A percentile compares a stretch with the other conserved stretches of the same genome.
Conservation (phyloP, 1,140 invertebrate species). For the Drosophila funebris region DNA sequence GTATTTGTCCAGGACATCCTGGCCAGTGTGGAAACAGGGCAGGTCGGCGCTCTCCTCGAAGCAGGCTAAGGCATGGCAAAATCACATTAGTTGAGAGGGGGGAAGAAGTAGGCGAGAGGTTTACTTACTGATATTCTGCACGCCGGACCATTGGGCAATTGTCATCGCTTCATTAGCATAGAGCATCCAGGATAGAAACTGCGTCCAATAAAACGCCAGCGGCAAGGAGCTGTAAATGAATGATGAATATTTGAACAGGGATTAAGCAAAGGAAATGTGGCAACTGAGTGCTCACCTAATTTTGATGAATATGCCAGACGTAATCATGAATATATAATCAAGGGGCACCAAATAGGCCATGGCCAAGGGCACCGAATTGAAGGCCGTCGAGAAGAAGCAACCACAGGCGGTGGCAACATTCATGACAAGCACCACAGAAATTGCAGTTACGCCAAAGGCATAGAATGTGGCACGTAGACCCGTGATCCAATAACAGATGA, state of each 20-base stretch:
- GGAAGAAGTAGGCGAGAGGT: background rate
- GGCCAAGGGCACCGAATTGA: conserved; percentile 90
- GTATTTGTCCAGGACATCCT: conserved; percentile 89
- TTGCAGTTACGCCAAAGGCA: conserved; percentile 88
- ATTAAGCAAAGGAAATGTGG: background rate
- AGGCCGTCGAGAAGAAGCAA: conserved; percentile 93
- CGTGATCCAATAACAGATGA: conserved; percentile 91
- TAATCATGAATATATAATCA: conserved; percentile 94
- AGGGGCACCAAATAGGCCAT: conserved; percentile 94
- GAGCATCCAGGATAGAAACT: conserved; percentile 96
- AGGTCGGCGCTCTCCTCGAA: conserved; percentile 85
- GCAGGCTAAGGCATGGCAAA: conserved; percentile 86
- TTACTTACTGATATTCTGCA: conserved; percentile 91
- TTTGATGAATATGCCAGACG: conserved; percentile 93
- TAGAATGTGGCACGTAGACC: conserved; percentile 88
- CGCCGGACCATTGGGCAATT: conserved; percentile 90
- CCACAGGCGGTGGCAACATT: conserved; percentile 94
- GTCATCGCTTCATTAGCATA: conserved; percentile 95
- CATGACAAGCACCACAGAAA: conserved; percentile 89
- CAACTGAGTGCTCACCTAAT: conserved; percentile 86
- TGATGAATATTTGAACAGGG: background rate
- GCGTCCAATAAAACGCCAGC: conserved; percentile 91
- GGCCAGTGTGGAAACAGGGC: conserved; percentile 89
- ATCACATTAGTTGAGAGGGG: background rate
- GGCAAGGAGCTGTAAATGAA: conserved; percentile 89